Conservation (phyloP, 1,140 invertebrate genomes). For the Pachypeltis micranthus region DNA sequence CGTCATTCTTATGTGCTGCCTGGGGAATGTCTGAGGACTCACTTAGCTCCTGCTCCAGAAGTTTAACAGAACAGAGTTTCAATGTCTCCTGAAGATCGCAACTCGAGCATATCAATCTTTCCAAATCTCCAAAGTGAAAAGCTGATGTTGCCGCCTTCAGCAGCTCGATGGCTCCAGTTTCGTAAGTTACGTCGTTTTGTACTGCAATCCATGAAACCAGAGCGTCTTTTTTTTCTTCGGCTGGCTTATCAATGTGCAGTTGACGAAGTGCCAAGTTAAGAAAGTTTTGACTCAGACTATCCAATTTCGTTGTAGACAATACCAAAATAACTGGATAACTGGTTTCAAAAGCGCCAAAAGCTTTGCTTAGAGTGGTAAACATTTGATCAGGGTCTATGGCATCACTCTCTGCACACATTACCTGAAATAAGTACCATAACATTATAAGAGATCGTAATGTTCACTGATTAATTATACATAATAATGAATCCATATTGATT, state of each 20-base stretch:
- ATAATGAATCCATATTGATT: not conserved
- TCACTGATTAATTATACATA: not conserved
- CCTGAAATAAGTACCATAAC: slow-evolving; percentile 10
- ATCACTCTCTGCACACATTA: slow-evolving; percentile 2
- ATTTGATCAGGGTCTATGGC: slow-evolving; percentile 14
- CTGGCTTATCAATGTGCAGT: not conserved
- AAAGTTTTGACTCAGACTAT: not conserved
- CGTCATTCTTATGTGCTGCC: too few species aligned
- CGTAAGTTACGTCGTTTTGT: not conserved
- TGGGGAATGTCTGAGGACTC: too few species aligned
- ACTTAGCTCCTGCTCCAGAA: slow-evolving; percentile 13
- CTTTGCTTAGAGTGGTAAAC: not conserved
- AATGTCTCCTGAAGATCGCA: not conserved
- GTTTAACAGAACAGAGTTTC: not conserved
- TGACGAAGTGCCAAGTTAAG: slow-evolving; percentile 7
- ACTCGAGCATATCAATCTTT: not conserved
- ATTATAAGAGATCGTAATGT: too few species aligned
- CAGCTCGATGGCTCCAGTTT: not conserved
- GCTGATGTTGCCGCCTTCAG: slow-evolving; percentile 1
- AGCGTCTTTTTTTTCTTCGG: not conserved
- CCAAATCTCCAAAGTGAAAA: slow-evolving; percentile 1
- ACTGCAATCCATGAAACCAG: slow-evolving; percentile 12
- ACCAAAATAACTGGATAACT: not conserved
- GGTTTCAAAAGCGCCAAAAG: not conserved
- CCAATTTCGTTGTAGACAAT: slow-evolving; percentile 4